Conservation (phyloP, 2,888 invertebrate genomes). For the Amiota minor region DNA sequence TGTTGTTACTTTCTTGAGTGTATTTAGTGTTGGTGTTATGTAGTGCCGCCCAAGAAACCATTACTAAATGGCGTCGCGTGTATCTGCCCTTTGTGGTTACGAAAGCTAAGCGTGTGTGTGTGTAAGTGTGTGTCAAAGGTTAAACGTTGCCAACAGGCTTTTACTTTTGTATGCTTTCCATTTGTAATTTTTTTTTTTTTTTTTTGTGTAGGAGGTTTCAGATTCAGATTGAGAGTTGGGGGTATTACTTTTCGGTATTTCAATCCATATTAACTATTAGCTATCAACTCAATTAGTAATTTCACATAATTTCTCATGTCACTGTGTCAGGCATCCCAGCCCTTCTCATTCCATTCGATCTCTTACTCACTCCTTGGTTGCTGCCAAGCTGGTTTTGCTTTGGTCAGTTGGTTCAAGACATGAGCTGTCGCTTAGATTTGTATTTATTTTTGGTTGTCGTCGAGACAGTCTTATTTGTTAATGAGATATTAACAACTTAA, state of each 20-base stretch:
- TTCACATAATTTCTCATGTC: conserved; percentile 32
- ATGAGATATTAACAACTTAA: conserved; percentile 74
- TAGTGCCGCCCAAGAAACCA: conserved; percentile 37
- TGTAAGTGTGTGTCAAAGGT: conserved; percentile 55
- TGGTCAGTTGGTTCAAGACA: conserved; percentile 5
- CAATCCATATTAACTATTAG: conserved; percentile 57
- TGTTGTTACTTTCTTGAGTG: background rate
- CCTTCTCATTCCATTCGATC: background rate
- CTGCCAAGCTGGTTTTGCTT: background rate
- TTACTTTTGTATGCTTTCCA: conserved; percentile 11
- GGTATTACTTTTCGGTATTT: conserved; percentile 53
- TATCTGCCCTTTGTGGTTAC: conserved; percentile 42
- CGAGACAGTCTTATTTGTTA: conserved; percentile 49
- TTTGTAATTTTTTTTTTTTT: background rate
- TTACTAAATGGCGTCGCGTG: conserved; percentile 64
- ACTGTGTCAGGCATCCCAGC: background rate
- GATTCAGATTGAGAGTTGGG: background rate
- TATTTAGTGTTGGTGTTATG: background rate
- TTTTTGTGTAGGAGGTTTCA: background rate
- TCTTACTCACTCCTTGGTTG: too few relatives aligned
- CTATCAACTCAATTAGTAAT: conserved; percentile 51
- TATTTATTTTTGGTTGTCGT: conserved; percentile 23
- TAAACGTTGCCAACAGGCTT: conserved; percentile 52
- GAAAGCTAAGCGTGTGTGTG: background rate
- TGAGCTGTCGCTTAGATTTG: conserved; percentile 23